phyloP scores from a whole-genome alignment of 2,113 vertebrate species.

The Urocolius indicus region DNA sequence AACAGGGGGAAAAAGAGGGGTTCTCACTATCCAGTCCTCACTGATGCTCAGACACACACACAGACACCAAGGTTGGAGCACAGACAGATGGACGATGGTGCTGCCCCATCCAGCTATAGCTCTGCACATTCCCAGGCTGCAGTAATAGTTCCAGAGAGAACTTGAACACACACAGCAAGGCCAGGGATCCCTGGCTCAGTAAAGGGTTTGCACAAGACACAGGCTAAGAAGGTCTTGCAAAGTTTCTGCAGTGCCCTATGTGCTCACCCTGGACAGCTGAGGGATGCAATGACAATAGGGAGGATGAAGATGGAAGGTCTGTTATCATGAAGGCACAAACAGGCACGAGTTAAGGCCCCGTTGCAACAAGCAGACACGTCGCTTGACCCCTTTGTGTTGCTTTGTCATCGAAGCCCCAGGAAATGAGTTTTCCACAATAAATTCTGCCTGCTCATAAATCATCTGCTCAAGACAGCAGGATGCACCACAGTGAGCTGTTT shows the following conservation, averaged over 20 bases:
- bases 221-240: background rate
- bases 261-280: background rate
- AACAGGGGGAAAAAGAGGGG: background rate
- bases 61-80: background rate
- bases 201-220: background rate
- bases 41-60: too few species aligned
- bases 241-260: background rate
- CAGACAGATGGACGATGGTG: fast-evolving
- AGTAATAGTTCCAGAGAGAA: fast-evolving
- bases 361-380: background rate
- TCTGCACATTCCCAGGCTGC: background rate
- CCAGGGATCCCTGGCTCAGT: background rate
- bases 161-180: background rate
- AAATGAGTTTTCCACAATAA: background rate
- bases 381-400: background rate
- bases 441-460: background rate
- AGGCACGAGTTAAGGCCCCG: background rate
- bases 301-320: background rate
- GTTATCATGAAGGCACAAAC: background rate
- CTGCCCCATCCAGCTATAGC: background rate
- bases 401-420: background rate
- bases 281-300: background rate
- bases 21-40: background rate
- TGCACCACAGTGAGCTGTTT: background rate
- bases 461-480: background rate